Evolutionary conservation across 2,888 invertebrate genomes (phyloP).

Genomic region (Diarsia dahlii): DNA sequence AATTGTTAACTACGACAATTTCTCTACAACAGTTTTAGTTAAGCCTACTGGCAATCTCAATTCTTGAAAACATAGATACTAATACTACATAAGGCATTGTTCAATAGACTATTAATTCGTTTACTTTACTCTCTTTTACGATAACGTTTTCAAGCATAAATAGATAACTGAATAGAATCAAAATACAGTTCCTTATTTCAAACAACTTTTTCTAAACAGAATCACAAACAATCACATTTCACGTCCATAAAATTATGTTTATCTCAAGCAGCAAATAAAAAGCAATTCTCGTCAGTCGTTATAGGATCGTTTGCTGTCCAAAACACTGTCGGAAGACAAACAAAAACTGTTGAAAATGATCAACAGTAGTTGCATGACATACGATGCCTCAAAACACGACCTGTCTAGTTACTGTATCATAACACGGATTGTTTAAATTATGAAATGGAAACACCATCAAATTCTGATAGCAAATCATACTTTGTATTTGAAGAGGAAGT

Average conservation of each 20-base stretch:
- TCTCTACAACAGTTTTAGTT: neutral
- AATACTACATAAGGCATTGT: neutral
- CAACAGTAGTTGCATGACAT: conserved; percentile 53
- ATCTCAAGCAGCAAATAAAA: too few species aligned
- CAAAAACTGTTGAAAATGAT: conserved; percentile 42
- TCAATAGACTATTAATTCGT: neutral
- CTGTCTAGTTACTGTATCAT: conserved; percentile 49
- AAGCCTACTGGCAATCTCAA: neutral
- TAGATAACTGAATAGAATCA: neutral
- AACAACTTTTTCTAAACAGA: neutral
- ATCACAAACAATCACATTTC: neutral
- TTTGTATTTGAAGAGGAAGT: conserved; percentile 10
- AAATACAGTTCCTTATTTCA: neutral
- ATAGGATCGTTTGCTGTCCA: conserved; percentile 42
- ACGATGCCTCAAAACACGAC: conserved; percentile 51
- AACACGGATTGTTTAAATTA: conserved; percentile 57
- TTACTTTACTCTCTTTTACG: neutral
- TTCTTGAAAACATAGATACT: neutral
- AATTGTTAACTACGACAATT: conserved; percentile 2
- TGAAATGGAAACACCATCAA: conserved; percentile 54
- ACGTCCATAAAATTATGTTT: neutral
- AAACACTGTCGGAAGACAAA: conserved; percentile 51
- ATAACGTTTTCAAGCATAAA: neutral
- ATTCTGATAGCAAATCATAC: conserved; percentile 35
- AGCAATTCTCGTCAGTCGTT: neutral